A percentile compares a stretch with the other conserved stretches of the same genome.
phyloP scores from a whole-genome alignment of 2,888 invertebrate genomes.

The Euzophera pinguis region DNA sequence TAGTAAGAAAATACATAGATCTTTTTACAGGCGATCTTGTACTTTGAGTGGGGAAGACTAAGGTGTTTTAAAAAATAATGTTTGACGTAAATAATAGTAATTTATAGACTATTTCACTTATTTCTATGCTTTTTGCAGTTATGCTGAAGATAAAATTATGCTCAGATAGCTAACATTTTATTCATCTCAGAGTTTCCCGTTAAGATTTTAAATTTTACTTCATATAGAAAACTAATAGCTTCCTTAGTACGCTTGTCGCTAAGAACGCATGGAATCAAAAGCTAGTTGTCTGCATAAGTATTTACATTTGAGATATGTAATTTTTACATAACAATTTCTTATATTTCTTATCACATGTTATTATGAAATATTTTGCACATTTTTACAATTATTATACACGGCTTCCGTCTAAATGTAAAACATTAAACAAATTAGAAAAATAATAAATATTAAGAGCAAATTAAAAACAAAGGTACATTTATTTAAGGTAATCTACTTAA shows the following conservation, averaged over 20 bases:
- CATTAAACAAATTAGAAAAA: neutral
- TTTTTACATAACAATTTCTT: slow-evolving; percentile 19
- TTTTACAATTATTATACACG: slow-evolving; percentile 14
- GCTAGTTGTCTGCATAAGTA: neutral
- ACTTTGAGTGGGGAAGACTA: slow-evolving; percentile 12
- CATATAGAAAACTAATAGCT: neutral
- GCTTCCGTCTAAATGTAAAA: neutral
- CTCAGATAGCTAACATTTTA: too few species aligned
- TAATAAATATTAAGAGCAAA: slow-evolving; percentile 10
- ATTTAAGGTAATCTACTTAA: too few species aligned
- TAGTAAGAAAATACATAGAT: slow-evolving; percentile 12
- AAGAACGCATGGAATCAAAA: too few species aligned
- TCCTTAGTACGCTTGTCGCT: too few species aligned
- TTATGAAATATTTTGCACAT: slow-evolving; percentile 25
- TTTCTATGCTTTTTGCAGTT: too few species aligned
- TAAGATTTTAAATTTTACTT: neutral
- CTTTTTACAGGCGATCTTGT: slow-evolving; percentile 13
- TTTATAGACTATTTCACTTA: too few species aligned
- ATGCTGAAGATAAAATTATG: too few species aligned
- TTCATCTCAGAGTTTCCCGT: neutral
- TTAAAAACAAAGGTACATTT: too few species aligned
- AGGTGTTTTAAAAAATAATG: slow-evolving; percentile 1
- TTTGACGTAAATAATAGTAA: too few species aligned
- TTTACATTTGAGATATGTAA: slow-evolving; percentile 26
- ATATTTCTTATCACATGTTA: slow-evolving; percentile 25